Base-by-base conservation (phyloP, 2,888 invertebrate species). In the Agrenia bidenticulata region DNA sequence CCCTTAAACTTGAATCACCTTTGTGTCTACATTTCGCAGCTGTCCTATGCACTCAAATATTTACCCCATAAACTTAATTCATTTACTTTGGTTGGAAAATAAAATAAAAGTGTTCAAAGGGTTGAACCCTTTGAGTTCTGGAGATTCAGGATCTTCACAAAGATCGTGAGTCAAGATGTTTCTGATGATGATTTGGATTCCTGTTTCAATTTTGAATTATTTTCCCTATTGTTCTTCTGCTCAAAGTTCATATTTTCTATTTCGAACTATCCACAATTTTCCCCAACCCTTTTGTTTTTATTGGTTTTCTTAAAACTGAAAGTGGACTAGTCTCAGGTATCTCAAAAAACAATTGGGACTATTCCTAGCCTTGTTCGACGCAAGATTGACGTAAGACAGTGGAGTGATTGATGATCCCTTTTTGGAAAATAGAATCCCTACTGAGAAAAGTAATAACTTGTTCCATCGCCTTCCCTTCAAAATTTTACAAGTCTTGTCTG, bases 31-130 rank as follows among this genome's bases (percentile, higher is more conserved):
- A 32, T 32, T 32, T 7, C 32, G 32, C 32, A 32, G 32, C 32
- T 32, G 32, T 32, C 32, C 11, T 32, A 4, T 45, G 7, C 13
- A 54, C 61, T 69, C 65, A 69, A 69, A 69, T 69, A 69, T 65
- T 69, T 69, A 66, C 65, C 65, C 69, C 69, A 69, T 65, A 69
- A 69, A 69, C 65, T 65, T 65, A 64, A 69, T 66, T 68, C 69
- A 61, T 32, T 65, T 65, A 63, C 65, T 64, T 69, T 59, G 39
- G 41, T 45, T 61, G 62, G 55, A 68, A 63, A 39, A 41, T 17
- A 54, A 54, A 59, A 60, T 64, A 53, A 32, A 32, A 11, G 11
- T 7, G 4, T 32, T 32, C 32, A 67, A 68, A 68, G 65, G 65
- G 68, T 65, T 68, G 53, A 60, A 65, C 56, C 58, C 57, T 45